A percentile compares a stretch with the other conserved stretches of the same genome.
Conservation (phyloP, 2,797 vertebrate species). For the Orientallactaga sibirica region DNA sequence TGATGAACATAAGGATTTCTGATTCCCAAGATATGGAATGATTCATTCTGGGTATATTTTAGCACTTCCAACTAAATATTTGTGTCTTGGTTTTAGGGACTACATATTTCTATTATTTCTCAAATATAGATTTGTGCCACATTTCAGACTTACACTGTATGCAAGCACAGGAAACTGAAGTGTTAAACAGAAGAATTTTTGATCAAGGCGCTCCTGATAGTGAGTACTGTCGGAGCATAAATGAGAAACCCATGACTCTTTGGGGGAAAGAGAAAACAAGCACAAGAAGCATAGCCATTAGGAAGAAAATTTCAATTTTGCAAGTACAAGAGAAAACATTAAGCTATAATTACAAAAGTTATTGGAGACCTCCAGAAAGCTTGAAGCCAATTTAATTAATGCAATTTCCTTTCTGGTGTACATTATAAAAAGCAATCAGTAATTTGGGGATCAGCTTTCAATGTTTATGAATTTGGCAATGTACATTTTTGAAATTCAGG, state of each 20-base stretch:
- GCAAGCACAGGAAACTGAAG: not conserved
- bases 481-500: not conserved
- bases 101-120: slow-evolving; percentile 36
- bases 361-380: slow-evolving; percentile 73
- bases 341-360: slow-evolving; percentile 81
- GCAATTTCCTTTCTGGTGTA: slow-evolving; percentile 54
- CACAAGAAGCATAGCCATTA: slow-evolving; percentile 30
- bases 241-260: slow-evolving; percentile 35
- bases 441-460: slow-evolving; percentile 39
- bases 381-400: slow-evolving; percentile 80
- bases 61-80: slow-evolving; percentile 8
- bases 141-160: not conserved
- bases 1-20: not conserved
- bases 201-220: not conserved
- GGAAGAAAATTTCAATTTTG: slow-evolving; percentile 72
- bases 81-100: slow-evolving; percentile 8
- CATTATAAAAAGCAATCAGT: slow-evolving; percentile 14
- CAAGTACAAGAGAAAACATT: slow-evolving; percentile 68
- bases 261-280: slow-evolving; percentile 29
- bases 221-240: not conserved
- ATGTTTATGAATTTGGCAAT: slow-evolving; percentile 9
- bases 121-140: not conserved
- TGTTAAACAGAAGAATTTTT: not conserved
- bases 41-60: not conserved
- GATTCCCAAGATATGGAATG: too few relatives aligned